Base-by-base conservation (phyloP, 2,888 invertebrate species). In the Oasisia sp. region DNA sequence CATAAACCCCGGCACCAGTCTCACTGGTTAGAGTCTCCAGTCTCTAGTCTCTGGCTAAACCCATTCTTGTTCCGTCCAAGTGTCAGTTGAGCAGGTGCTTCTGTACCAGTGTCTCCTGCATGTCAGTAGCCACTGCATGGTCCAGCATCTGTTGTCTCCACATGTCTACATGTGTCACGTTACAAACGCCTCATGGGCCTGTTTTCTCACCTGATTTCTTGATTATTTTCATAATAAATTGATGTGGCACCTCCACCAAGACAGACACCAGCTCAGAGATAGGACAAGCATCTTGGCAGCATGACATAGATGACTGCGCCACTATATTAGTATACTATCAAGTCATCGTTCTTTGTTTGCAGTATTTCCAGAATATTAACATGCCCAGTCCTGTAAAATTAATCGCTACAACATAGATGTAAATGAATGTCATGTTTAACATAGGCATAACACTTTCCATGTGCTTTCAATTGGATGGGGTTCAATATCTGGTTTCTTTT, bases 31-130 rank as follows among this genome's bases (percentile, higher is more conserved):
- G 38, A 38, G 38, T 38, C 38, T 2, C 38, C 38, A 38, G 38
- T 38, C 2, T 38, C 38, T 38, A 38, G 38, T 38, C 2, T 38
- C 38, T 38, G 38, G 38, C 38, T 38, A 38, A 38, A 38, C 38
- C 38, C 4, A 38, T 38, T 38, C 27, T 74, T 74, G 74, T 74
- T 74, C n/a, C 27, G 27, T 27, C n/a, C 5, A 5, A 27, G 74
- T n/a, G 27, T 27, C 74, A 27, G 74, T 74, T 19, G 14, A 74
- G 74, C 27, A 74, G 19, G n/a, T 14, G 5, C 74, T 74, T 74
- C 74, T 74, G n/a, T 74, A 74, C 27, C n/a, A 74, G 74, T 56
- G 56, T 74, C 74, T 74, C 74, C n/a, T 74, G 74, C 74, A 74
- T 74, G 74, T 4, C 74, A 27, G 74, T 7, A 74, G 27, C 19